Evolutionary conservation across 2,113 vertebrate species (phyloP).

Genomic region (Pongo pygmaeus): DNA sequence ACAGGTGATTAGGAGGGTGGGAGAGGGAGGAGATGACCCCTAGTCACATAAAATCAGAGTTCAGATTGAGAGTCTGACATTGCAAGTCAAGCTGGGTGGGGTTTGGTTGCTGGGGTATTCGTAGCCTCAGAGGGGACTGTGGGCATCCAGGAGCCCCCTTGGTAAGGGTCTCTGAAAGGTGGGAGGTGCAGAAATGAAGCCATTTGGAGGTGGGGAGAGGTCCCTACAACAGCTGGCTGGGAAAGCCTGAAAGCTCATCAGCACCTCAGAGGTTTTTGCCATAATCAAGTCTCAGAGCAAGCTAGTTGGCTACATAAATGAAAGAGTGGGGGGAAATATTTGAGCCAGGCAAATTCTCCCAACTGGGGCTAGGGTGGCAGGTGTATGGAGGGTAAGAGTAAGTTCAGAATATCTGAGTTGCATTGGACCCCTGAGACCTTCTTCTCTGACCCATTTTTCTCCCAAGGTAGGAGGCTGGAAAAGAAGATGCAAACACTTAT

Average conservation of each 20-base stretch:
- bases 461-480: not conserved
- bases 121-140: not conserved
- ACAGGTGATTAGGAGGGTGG: not conserved
- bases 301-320: not conserved
- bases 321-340: not conserved
- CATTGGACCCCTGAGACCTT: not conserved
- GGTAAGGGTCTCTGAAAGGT: not conserved
- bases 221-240: not conserved
- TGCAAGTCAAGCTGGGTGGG: not conserved
- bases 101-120: not conserved
- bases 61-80: not conserved
- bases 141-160: not conserved
- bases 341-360: not conserved
- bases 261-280: not conserved
- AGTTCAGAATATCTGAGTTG: not conserved
- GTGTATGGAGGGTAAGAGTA: not conserved
- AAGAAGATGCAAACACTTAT: not conserved
- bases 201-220: not conserved
- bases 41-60: not conserved
- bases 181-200: not conserved
- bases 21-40: not conserved
- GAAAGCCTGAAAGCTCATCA: not conserved
- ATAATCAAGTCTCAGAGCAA: not conserved
- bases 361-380: not conserved
- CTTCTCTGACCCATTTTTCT: conserved; percentile 1